Evolutionary conservation across 2,113 vertebrate genomes (phyloP), one percentile per base, ranked within the genome.

Genomic region (Ploceus nigricollis): DNA sequence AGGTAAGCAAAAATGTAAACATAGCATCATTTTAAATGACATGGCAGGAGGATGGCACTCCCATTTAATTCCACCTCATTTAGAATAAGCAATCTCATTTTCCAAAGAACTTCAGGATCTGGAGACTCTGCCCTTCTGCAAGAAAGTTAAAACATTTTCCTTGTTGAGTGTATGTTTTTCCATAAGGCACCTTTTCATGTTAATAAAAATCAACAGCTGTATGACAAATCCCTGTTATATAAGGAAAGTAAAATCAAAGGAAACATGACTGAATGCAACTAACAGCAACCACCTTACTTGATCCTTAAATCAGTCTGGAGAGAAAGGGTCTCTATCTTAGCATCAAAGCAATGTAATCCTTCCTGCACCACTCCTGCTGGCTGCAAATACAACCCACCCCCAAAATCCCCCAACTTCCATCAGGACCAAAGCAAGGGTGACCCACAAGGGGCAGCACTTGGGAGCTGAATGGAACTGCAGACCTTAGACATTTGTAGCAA

Each of bases 151-250:
- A 91, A 33, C 15, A 14, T 47, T 72, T 82, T 63, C 51, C 83
- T 35, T 54, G 10, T 61, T 44, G 48, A 64, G 8, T 2, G 7
- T 20, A 27, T 15, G 21, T 30, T 94, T 85, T 82, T 94, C 57
- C 44, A 6, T 42, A 48, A 45, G 40, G 53, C 15, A 89, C 31
- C 69, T 56, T 78, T 66, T 75, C 87, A 75, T 0, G 0, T 70
- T 68, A 84, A 87, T 78, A 89, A 78, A 94, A 72, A 64, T 48
- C 56, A 68, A 76, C 30, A 39, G 61, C 75, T 91, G 48, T 53
- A 61, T 20, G 69, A 84, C 48, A 91, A 95, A 87, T 39, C 65
- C 48, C n/a, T 94, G 21, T 61, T 86, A 39, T 8, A 51, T 7
- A 57, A 20, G 20, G 40, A 51, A 68, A 82, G 48, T 28, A 84